Evolutionary conservation across 2,113 vertebrate species (phyloP).

Genomic region (Peromyscus californicus): DNA sequence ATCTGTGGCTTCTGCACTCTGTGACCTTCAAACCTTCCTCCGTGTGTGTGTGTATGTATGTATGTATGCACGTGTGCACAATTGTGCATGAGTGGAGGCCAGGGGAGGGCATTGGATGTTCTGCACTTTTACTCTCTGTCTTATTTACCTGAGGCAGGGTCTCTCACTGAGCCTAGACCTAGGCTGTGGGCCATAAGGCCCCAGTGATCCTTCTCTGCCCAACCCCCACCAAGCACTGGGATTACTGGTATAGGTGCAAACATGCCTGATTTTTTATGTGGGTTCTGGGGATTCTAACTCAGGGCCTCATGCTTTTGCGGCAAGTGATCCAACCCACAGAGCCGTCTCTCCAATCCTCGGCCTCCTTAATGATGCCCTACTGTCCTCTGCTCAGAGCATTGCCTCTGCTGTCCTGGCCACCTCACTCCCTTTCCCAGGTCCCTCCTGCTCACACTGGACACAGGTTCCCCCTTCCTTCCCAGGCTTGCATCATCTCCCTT

Average conservation of each 20-base stretch:
- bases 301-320: not conserved
- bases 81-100: not conserved
- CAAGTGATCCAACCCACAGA: not conserved
- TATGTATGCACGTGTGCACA: no score
- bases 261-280: not conserved
- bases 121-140: not conserved
- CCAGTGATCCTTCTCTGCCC: not conserved
- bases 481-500: not conserved
- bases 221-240: not conserved
- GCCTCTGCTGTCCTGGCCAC: not conserved
- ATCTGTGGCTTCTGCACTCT: not conserved
- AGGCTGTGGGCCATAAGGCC: no score
- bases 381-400: not conserved
- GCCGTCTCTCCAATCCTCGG: not conserved
- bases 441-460: not conserved
- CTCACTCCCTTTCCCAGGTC: not conserved
- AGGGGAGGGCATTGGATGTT: not conserved
- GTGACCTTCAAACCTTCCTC: not conserved
- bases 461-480: not conserved
- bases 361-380: not conserved
- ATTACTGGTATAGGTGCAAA: no score
- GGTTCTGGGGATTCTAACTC: not conserved
- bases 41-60: not conserved
- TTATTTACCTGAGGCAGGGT: not conserved
- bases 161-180: not conserved